Conservation (phyloP, 1,140 invertebrate genomes). For the Drosophila kohkoa region DNA sequence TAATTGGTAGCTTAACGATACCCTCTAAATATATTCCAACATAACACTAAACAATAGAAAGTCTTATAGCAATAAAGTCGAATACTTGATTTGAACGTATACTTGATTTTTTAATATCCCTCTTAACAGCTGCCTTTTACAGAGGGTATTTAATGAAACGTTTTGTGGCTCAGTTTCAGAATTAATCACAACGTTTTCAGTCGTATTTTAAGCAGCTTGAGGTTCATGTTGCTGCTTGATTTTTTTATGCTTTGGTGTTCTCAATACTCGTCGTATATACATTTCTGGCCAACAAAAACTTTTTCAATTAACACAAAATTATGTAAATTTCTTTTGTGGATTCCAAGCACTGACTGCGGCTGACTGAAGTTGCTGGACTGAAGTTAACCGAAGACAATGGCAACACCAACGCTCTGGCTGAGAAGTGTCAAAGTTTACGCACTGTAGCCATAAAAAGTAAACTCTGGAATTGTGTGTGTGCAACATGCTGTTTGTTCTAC, state of each 20-base stretch:
- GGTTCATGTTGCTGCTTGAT: constrained; percentile 18
- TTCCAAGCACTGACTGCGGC: constrained; percentile 37
- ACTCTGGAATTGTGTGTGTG: constrained; percentile 15
- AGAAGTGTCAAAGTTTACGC: constrained; percentile 33
- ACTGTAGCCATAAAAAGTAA: constrained; percentile 36
- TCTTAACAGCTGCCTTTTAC: not conserved
- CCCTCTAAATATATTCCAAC: too few relatives aligned
- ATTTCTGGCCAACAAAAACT: constrained; percentile 66
- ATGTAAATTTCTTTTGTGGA: constrained; percentile 75
- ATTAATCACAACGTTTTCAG: constrained; percentile 71
- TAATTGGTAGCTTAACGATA: too few relatives aligned
- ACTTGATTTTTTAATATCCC: not conserved
- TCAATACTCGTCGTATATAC: constrained; percentile 47
- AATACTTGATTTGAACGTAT: too few relatives aligned
- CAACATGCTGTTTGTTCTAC: not conserved
- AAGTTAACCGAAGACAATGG: constrained; percentile 40
- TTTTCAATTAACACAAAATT: constrained; percentile 81
- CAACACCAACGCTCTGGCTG: not conserved
- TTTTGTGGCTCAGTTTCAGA: constrained; percentile 58
- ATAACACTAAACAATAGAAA: too few relatives aligned
- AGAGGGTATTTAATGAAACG: constrained; percentile 10
- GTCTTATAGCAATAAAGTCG: too few relatives aligned
- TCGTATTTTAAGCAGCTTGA: constrained; percentile 70
- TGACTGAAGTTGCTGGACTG: constrained; percentile 4
- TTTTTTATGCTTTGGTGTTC: constrained; percentile 26